Evolutionary conservation across 2,888 invertebrate genomes (phyloP).

Genomic region (Mythimna albipuncta): DNA sequence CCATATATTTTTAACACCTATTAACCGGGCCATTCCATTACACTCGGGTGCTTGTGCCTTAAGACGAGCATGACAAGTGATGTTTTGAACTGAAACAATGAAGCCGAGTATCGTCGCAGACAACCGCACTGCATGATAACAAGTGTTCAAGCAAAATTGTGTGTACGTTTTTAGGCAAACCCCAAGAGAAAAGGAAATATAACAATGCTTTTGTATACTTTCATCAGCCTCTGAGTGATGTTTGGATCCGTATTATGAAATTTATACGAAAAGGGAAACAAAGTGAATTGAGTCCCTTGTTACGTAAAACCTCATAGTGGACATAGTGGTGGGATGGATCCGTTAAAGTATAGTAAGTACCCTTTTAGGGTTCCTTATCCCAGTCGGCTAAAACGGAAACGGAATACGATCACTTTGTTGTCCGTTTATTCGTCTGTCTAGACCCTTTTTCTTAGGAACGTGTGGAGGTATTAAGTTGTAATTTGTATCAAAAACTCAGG

Average conservation of each 20-base stretch:
- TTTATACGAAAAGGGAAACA: constrained; percentile 64
- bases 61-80: constrained; percentile 61
- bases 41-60: too few relatives aligned
- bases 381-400: neutral
- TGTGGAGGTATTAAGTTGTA: too few relatives aligned
- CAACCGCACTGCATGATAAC: constrained; percentile 64
- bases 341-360: constrained; percentile 47
- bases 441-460: too few relatives aligned
- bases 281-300: constrained; percentile 61
- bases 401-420: neutral
- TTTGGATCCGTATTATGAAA: constrained; percentile 68
- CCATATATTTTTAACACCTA: too few relatives aligned
- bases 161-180: constrained; percentile 71
- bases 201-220: constrained; percentile 75
- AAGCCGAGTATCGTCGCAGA: constrained; percentile 50
- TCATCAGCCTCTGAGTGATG: constrained; percentile 71
- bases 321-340: constrained; percentile 54
- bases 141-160: constrained; percentile 71
- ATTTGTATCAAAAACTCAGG: too few relatives aligned
- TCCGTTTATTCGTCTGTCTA: too few relatives aligned
- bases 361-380: neutral
- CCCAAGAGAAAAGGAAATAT: constrained; percentile 66
- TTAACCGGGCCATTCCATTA: too few relatives aligned
- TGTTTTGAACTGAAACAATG: constrained; percentile 68
- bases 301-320: constrained; percentile 59